Percentiles rank a stretch among this genome's conserved stretches.
phyloP scores from a whole-genome alignment of 1,140 invertebrate genomes.

The Rhynchophorus ferrugineus region DNA sequence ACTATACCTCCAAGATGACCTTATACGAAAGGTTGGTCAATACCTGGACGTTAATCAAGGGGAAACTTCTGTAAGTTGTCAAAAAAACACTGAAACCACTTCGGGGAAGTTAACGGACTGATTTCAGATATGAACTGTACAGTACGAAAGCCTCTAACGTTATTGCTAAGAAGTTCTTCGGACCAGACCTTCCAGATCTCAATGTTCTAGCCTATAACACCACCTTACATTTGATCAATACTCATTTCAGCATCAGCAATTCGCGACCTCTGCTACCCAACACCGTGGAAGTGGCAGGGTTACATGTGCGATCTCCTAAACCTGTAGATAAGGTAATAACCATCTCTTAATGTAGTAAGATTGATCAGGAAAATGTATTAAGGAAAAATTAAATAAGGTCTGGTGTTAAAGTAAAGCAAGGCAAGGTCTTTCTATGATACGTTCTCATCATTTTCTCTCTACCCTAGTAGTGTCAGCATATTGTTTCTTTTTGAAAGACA shows the following conservation, averaged over 20 bases:
- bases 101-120: background rate
- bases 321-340: conserved; percentile 26
- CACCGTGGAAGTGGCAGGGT: conserved; percentile 37
- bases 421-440: too few species aligned
- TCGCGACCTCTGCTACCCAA: conserved; percentile 38
- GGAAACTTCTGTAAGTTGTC: conserved; percentile 18
- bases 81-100: background rate
- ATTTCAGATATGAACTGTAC: conserved; percentile 8
- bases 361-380: too few species aligned
- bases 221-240: conserved; percentile 34
- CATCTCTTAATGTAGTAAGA: too few species aligned
- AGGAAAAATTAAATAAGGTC: background rate
- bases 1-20: conserved; percentile 43
- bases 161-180: conserved; percentile 29
- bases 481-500: too few species aligned
- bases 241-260: conserved; percentile 36
- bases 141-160: conserved; percentile 9
- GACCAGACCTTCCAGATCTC: conserved; percentile 25
- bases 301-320: conserved; percentile 28
- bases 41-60: conserved; percentile 12
- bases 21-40: conserved; percentile 49
- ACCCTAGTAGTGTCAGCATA: too few species aligned
- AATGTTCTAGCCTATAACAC: conserved; percentile 24
- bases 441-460: too few species aligned
- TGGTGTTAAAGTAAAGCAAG: too few species aligned